A percentile compares a stretch with the other conserved stretches of the same genome.
Conservation (phyloP, 2,888 invertebrate species). For the Sphinx pinastri region DNA sequence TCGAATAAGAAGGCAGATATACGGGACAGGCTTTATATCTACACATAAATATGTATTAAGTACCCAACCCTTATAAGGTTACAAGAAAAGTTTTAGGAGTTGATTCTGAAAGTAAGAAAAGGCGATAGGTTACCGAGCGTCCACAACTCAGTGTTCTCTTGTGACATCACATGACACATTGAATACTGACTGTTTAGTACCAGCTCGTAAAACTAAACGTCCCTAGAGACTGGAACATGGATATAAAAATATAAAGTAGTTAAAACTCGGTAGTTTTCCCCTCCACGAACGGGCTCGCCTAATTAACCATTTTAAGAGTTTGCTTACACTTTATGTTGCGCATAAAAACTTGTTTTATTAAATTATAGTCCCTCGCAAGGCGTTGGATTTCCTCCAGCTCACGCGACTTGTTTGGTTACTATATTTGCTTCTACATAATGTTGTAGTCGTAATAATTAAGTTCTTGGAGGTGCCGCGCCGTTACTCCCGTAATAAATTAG, state of each 20-base stretch:
- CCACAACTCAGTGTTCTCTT: neutral
- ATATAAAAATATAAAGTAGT: slow-evolving; percentile 1
- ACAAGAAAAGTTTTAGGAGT: neutral
- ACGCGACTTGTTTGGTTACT: neutral
- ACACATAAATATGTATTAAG: slow-evolving; percentile 18
- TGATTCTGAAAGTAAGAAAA: neutral
- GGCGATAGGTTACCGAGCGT: slow-evolving; percentile 7
- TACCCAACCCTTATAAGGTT: neutral
- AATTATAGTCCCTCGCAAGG: neutral
- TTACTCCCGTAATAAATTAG: neutral
- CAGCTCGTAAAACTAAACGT: neutral
- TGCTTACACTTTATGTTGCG: neutral
- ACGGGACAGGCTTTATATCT: neutral
- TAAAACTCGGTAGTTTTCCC: neutral
- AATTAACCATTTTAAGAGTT: neutral
- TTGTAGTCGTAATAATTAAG: neutral
- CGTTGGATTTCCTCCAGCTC: neutral
- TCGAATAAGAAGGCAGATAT: neutral
- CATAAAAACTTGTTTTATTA: neutral
- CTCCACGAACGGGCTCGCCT: neutral
- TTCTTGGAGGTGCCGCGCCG: neutral
- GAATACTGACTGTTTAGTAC: neutral
- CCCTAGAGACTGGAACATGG: neutral
- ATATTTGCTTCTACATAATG: neutral
- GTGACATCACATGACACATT: neutral